Evolutionary conservation across 37 sponge, comb jelly and placozoan species (phyloP), one percentile per base, ranked within the genome.

Genomic region (Aplysina aerophoba): DNA sequence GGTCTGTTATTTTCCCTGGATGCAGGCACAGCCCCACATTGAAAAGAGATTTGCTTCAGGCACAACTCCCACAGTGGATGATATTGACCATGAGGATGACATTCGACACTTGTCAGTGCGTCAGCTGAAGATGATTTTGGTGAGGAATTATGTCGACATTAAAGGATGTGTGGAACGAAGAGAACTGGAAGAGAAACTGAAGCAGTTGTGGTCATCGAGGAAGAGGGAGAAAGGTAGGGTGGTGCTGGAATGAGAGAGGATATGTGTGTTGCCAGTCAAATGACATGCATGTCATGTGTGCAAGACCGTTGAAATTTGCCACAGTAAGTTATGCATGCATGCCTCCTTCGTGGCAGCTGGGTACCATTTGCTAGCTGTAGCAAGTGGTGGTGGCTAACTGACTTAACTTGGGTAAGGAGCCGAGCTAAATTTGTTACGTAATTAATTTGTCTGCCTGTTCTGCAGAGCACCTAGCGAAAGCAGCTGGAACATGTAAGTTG

Each of bases 81-180:
- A 87, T 34, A 33, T 94, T 12, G 37, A 68, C 0, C 19, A 75
- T 64, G 90, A 82, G 44, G 68, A 63, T 20, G 81, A 94, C 40
- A 86, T 94, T n/a, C 20, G 36, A 4, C 15, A 54, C 36, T 66
- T 94, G 20, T 63, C 88, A 0, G 95, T 94, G 22, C 87, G 83
- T 40, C 93, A 92, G 30, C 71, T 94, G 15, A 94, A 97, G 83
- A 84, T 85, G 38, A 92, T 94, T n/a, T 85, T 97, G 20, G 80
- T 72, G 58, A 90, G 82, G 61, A 94, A 94, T 87, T 97, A 87
- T 86, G 88, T 97, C 19, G 91, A 97, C 59, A 93, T 83, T 69
- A 89, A 87, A 21, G 97, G 95, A 0, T 97, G 97, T 85, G 86
- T 97, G 27, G 97, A 97, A 84, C 94, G 91, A 59, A 81, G 82